Percentiles rank a stretch among this genome's conserved stretches.
These are phyloP conservation scores for Drosophila lutescens DNA, from an alignment of 2,888 invertebrate genomes.

Conservation along the genomic window DNA sequence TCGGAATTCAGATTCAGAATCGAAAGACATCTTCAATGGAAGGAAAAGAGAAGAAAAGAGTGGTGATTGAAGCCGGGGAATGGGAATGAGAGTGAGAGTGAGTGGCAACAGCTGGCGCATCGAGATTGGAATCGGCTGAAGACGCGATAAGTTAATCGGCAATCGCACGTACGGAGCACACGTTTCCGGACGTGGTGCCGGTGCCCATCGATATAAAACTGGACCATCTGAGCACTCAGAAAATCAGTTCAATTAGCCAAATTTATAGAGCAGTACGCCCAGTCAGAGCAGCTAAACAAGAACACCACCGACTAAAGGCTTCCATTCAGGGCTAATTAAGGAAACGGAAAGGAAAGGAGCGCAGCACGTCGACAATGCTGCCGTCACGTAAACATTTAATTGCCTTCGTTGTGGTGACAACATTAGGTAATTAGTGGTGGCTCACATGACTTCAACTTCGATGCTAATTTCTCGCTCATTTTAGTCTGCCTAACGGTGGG, in stretches of 20 bases:
- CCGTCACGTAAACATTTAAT: conserved; percentile 70
- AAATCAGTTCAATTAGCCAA: conserved; percentile 78
- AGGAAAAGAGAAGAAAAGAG: neutral
- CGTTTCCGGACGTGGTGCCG: conserved; percentile 67
- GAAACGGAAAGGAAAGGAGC: conserved; percentile 13
- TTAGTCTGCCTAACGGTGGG: conserved; percentile 32
- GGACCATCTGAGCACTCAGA: conserved; percentile 57
- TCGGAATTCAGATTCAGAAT: conserved; percentile 7
- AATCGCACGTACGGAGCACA: conserved; percentile 62
- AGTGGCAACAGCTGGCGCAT: conserved; percentile 27
- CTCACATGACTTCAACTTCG: conserved; percentile 11
- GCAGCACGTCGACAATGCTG: conserved; percentile 43
- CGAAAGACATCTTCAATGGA: conserved; percentile 26
- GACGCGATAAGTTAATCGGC: conserved; percentile 57
- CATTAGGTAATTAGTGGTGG: conserved; percentile 75
- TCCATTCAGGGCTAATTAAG: conserved; percentile 42
- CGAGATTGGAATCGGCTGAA: conserved; percentile 34
- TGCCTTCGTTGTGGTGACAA: conserved; percentile 74
- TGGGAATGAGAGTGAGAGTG: conserved; percentile 20
- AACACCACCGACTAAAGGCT: conserved; percentile 11
- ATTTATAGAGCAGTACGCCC: conserved; percentile 61
- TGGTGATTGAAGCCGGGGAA: conserved; percentile 4
- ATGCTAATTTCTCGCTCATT: conserved; percentile 31
- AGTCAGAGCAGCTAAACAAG: conserved; percentile 19
- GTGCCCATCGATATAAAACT: conserved; percentile 65